These are phyloP conservation scores for Diphyllodes magnificus DNA, from an alignment of 2,113 vertebrate species.

Conservation along the genomic window DNA sequence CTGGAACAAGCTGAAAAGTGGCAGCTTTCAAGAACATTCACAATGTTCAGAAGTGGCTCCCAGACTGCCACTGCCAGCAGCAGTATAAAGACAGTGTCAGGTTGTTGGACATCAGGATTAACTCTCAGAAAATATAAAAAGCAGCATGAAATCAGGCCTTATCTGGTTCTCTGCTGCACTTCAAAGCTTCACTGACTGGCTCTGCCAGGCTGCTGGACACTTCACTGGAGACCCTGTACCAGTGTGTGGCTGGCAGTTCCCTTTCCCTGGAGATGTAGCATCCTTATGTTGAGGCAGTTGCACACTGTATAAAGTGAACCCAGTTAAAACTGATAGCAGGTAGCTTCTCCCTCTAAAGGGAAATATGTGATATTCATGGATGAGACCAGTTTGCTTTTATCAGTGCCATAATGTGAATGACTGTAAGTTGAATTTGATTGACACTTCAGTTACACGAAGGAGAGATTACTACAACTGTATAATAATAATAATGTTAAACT, in stretches of 20 bases:
- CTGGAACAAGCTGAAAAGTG: background rate
- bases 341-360: background rate
- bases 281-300: background rate
- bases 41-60: background rate
- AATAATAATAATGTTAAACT: background rate
- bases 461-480: background rate
- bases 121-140: background rate
- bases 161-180: background rate
- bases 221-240: background rate
- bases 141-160: background rate
- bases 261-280: background rate
- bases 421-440: background rate
- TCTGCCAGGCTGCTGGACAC: background rate
- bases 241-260: background rate
- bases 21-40: background rate
- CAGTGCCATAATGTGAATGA: background rate
- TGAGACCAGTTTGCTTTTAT: background rate
- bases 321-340: background rate
- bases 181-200: background rate
- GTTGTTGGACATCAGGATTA: background rate
- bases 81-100: background rate
- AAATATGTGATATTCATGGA: background rate
- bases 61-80: background rate
- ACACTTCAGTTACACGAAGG: background rate
- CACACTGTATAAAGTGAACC: background rate